These are phyloP conservation scores for Neopipo cinnamomea DNA, from an alignment of 2,113 vertebrate species.

Conservation along the genomic window DNA sequence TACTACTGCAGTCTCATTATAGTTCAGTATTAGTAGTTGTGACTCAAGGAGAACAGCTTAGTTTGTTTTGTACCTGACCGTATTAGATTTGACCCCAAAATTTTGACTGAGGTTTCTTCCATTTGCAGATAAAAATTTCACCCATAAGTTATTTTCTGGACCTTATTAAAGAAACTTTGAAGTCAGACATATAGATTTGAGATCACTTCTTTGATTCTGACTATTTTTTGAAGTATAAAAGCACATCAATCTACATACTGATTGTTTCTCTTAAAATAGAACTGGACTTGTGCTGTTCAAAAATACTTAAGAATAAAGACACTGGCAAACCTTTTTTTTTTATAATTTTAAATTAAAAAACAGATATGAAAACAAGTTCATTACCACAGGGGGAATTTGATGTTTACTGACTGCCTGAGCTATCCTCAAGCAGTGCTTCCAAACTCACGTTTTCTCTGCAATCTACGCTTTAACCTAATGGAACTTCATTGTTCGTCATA, in stretches of 20 bases:
- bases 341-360: not conserved
- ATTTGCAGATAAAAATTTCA: not conserved
- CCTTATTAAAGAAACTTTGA: not conserved
- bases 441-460: not conserved
- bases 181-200: not conserved
- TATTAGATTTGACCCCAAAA: not conserved
- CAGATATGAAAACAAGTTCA: not conserved
- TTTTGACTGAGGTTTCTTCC: not conserved
- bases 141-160: not conserved
- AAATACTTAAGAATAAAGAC: not conserved
- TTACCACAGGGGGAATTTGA: not conserved
- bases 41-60: not conserved
- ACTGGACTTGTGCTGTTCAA: not conserved
- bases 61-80: not conserved
- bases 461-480: not conserved
- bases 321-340: not conserved
- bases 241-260: not conserved
- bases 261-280: not conserved
- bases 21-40: not conserved
- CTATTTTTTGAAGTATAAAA: not conserved
- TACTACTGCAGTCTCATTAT: not conserved
- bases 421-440: not conserved
- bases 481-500: not conserved
- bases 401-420: not conserved
- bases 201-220: not conserved